These are phyloP conservation scores for Thaumetopoea pityocampa DNA, from an alignment of 1,140 invertebrate species.

Conservation along the genomic window DNA sequence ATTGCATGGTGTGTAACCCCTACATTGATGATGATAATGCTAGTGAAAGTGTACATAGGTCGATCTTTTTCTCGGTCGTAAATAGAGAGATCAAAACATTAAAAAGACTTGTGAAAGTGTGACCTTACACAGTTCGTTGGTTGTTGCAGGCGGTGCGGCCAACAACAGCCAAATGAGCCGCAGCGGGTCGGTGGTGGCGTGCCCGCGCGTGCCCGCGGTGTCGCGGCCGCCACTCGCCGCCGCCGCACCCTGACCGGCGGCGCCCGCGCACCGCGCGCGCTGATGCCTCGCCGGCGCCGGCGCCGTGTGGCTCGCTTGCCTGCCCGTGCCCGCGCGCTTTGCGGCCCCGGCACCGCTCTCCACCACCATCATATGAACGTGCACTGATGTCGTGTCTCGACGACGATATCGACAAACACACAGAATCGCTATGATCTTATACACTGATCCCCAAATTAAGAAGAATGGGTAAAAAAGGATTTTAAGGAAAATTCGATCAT, in stretches of 20 bases:
- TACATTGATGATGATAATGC: too few species aligned
- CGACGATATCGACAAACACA: not conserved
- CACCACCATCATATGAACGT: slow-evolving; percentile 18
- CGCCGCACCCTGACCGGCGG: slow-evolving; percentile 74
- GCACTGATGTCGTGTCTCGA: not conserved
- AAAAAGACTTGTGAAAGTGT: too few species aligned
- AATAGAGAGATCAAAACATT: too few species aligned
- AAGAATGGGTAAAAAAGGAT: too few species aligned
- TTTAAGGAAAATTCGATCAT: too few species aligned
- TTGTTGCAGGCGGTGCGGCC: slow-evolving; percentile 39
- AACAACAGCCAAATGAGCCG: slow-evolving; percentile 53
- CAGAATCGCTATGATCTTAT: not conserved
- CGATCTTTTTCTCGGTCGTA: too few species aligned
- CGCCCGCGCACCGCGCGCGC: slow-evolving; percentile 59
- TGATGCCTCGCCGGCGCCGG: slow-evolving; percentile 53
- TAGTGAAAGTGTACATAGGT: too few species aligned
- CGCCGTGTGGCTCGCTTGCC: slow-evolving; percentile 51
- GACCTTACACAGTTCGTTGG: too few species aligned
- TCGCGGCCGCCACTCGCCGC: slow-evolving; percentile 69
- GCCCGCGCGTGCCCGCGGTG: slow-evolving; percentile 73
- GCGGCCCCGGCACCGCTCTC: slow-evolving; percentile 31
- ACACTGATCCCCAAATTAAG: slow-evolving; percentile 14
- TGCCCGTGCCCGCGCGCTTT: slow-evolving; percentile 58
- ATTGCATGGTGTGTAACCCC: too few species aligned
- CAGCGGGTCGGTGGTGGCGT: slow-evolving; percentile 73